Conservation (phyloP, 2,797 vertebrate genomes). For the Arrhamphus sclerolepis region DNA sequence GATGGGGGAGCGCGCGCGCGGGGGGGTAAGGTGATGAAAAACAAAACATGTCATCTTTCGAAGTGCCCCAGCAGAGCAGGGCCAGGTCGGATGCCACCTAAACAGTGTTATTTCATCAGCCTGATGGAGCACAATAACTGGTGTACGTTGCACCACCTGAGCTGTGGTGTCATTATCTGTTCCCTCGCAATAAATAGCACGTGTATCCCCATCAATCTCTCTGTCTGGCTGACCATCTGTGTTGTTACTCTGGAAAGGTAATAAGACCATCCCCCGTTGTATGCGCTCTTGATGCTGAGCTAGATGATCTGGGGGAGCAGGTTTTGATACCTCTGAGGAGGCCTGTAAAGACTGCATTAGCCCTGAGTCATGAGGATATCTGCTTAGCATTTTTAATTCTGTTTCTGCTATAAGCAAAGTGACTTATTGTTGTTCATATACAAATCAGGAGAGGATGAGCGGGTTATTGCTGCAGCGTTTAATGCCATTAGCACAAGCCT, state of each 20-base stretch:
- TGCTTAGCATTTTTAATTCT: constrained; percentile 38
- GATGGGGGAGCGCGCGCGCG: constrained; percentile 12
- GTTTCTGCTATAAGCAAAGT: background rate
- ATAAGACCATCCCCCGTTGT: constrained; percentile 64
- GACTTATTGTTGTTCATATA: constrained; percentile 1
- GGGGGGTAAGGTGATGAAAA: constrained; percentile 57
- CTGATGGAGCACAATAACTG: constrained; percentile 72
- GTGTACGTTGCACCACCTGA: constrained; percentile 76
- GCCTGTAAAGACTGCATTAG: constrained; percentile 21
- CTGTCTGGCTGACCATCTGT: constrained; percentile 74
- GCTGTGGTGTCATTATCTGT: constrained; percentile 72
- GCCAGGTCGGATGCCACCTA: constrained; percentile 57
- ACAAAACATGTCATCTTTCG: constrained; percentile 71
- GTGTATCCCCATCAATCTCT: constrained; percentile 69
- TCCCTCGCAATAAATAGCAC: constrained; percentile 59
- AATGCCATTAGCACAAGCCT: constrained; percentile 23
- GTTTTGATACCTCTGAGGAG: constrained; percentile 40
- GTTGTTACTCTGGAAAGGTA: constrained; percentile 67
- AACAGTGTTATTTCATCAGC: constrained; percentile 75
- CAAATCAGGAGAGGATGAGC: constrained; percentile 7
- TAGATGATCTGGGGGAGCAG: constrained; percentile 49
- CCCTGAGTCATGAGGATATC: constrained; percentile 49
- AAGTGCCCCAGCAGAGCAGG: constrained; percentile 50
- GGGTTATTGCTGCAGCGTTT: constrained; percentile 17
- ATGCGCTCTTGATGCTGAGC: constrained; percentile 47